Evolutionary conservation across 1,140 invertebrate species (phyloP), one percentile per base, ranked within the genome.

Genomic region (Adoxophyes honmai): DNA sequence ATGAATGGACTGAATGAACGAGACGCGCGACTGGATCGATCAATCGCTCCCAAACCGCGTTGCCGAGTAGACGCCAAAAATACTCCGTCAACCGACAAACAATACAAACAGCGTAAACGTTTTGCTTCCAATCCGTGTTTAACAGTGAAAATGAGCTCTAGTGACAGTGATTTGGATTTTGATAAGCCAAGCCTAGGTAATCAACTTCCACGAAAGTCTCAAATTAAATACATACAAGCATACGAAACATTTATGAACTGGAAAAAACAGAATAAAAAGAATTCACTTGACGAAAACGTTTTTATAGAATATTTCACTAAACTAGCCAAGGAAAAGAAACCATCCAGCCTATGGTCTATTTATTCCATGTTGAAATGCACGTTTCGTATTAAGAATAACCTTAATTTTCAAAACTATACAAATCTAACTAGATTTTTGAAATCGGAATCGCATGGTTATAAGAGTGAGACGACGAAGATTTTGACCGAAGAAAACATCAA

Each of bases 301-400:
- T 48, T 48, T 21, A 21, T 48, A 7, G 18, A 10, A 6, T 33
- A 48, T 48, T 28, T 48, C 42, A 21, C 16, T 11, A 18, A 48
- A 13, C 28, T 48, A 18, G 15, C 42, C 18, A 21, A 28, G 3
- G 5, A 16, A 21, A 16, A 21, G 21, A 48, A 28, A 11, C 21
- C 42, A 21, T 11, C 16, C 21, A 28, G 21, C 11, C n/a, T 48
- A 11, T 48, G 42, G 42, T 8, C 18, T 16, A 16, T 11, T 0
- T 48, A 48, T 48, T 48, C 42, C 10, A 48, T 48, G 42, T 18
- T 48, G 4, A 48, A 48, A 48, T n/a, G 8, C 15, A 44, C 16
- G 15, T 10, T 44, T 10, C 42, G 16, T 7, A 6, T 33, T 4
- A 48, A 21, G 11, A 8, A 48, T 10, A 5, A 48, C 18, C 1